phyloP scores from a whole-genome alignment of 2,888 invertebrate species.

The Cordilura impudica region DNA sequence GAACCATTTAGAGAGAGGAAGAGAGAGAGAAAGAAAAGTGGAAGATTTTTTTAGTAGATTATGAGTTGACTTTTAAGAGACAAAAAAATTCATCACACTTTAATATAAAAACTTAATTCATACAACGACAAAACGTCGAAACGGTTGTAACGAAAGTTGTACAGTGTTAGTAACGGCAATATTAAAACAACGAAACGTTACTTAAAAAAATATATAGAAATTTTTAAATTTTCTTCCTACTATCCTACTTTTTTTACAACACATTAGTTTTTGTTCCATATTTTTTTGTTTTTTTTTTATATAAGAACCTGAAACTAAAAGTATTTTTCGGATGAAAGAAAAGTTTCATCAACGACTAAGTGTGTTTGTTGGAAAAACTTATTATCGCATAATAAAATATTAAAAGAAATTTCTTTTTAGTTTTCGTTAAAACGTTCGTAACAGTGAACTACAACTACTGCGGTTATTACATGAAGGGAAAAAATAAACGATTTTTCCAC shows the following conservation, averaged over 20 bases:
- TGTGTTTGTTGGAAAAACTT: neutral
- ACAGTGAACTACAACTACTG: conserved; percentile 18
- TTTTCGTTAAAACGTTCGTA: conserved; percentile 40
- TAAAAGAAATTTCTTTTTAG: conserved; percentile 46
- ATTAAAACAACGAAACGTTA: conserved; percentile 51
- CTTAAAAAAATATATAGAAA: conserved; percentile 30
- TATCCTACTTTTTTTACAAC: neutral
- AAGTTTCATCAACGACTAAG: neutral
- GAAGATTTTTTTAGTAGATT: conserved; percentile 12
- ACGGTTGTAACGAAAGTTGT: conserved; percentile 54
- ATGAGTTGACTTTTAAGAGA: conserved; percentile 2
- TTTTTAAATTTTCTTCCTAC: neutral
- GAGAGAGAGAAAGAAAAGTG: conserved; percentile 30
- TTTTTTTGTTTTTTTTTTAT: neutral
- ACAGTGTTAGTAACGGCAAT: conserved; percentile 54
- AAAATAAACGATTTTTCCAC: conserved; percentile 43
- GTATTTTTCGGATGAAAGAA: neutral
- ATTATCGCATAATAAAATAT: conserved; percentile 53
- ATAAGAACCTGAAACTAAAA: neutral
- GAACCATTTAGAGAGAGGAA: too few relatives aligned
- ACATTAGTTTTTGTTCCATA: neutral
- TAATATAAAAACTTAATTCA: conserved; percentile 45
- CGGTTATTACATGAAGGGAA: neutral
- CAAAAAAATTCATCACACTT: conserved; percentile 29
- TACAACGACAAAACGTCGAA: conserved; percentile 55